Evolutionary conservation across 1,140 invertebrate species (phyloP), one percentile per base, ranked within the genome.

Genomic region (Zaprionus taronus): DNA sequence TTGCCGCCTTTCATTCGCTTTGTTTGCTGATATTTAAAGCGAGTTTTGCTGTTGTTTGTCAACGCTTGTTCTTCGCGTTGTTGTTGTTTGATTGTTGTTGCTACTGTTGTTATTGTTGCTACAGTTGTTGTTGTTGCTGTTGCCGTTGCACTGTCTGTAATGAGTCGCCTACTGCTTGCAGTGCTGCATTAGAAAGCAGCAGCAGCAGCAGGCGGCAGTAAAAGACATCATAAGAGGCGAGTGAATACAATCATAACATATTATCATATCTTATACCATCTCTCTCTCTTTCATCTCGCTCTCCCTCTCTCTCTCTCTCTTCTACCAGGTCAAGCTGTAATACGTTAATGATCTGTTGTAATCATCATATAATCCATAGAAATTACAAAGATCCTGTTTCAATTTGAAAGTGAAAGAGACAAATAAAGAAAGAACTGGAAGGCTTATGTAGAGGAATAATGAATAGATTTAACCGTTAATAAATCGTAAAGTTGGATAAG

Each of bases 1-100:
- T 61, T 73, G 73, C 57, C 38, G 65, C 69, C 69, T 77, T 80
- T 80, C 78, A 73, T 80, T 66, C 69, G 78, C 60, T 73, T 80
- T 77, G 74, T 69, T 80, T 65, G 61, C 60, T 47, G 44, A 65
- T 70, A 70, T 76, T 71, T 51, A 65, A 70, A 71, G 67, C 68
- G 36, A 57, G 64, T 67, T 67, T 47, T 58, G 53, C 47, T 57
- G 53, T 56, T 56, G 20, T 47, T 36, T 61, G 14, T 55, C 38
- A 11, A 9, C 7, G 11, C 44, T 49, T 60, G 56, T 70, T 47
- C 41, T 44, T 15, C n/a, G 6, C 41, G n/a, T 9, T 47, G n/a
- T n/a, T 47, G 38, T 49, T 55, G 58, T 38, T 49, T 17, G 24
- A 26, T 17, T 57, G 47, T 12, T 68, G 41, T 31, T 31, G 6